Percentiles rank a stretch among this genome's conserved stretches.
These are phyloP conservation scores for Elmis aenea DNA, from an alignment of 2,888 invertebrate genomes.

Conservation along the genomic window DNA sequence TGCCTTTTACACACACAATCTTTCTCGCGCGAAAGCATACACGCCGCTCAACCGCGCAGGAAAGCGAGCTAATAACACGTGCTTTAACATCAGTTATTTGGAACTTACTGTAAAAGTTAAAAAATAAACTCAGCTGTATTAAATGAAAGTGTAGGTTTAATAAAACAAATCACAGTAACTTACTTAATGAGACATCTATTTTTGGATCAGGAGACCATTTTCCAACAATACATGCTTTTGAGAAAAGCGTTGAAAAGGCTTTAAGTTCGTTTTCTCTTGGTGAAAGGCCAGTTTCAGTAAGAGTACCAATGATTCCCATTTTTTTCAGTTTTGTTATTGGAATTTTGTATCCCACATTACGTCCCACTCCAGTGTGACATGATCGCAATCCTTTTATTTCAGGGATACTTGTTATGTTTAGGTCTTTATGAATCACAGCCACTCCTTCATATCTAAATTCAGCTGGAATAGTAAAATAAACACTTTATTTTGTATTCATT, in stretches of 20 bases:
- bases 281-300: slow-evolving; percentile 64
- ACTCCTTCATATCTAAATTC: slow-evolving; percentile 78
- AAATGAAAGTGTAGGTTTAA: too few relatives aligned
- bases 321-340: slow-evolving; percentile 74
- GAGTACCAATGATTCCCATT: slow-evolving; percentile 59
- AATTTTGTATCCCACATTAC: slow-evolving; percentile 85
- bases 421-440: slow-evolving; percentile 70
- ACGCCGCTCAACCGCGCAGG: too few relatives aligned
- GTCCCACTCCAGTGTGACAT: slow-evolving; percentile 82
- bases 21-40: too few relatives aligned
- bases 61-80: too few relatives aligned
- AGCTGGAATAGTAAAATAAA: slow-evolving; percentile 49
- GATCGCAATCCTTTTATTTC: slow-evolving; percentile 72
- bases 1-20: too few relatives aligned
- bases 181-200: slow-evolving; percentile 68
- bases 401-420: slow-evolving; percentile 62
- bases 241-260: slow-evolving; percentile 74
- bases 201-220: slow-evolving; percentile 72
- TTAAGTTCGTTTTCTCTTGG: slow-evolving; percentile 77
- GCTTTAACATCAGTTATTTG: too few relatives aligned
- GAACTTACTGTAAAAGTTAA: too few relatives aligned
- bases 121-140: too few relatives aligned
- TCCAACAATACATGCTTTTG: slow-evolving; percentile 81
- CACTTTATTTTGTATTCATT: too few relatives aligned
- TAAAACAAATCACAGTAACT: too few relatives aligned